Evolutionary conservation across 2,797 vertebrate genomes (phyloP), one percentile per base, ranked within the genome.

Genomic region (Psittacula echo): DNA sequence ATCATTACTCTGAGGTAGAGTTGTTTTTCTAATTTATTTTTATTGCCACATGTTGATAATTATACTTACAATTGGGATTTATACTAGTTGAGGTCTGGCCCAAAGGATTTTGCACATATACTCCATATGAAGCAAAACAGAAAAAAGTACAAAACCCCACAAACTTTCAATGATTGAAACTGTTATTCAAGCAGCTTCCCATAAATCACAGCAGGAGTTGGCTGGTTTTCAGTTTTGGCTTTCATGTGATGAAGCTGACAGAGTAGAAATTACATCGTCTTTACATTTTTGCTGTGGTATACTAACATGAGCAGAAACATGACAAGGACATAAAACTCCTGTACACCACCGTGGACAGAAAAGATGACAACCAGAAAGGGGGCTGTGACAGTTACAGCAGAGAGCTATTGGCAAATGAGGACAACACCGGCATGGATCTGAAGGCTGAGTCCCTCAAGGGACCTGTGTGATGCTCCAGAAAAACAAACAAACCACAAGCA

Each of bases 161-260:
- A 53, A 74, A 6, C 3, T n/a, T 18, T n/a, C 64, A 80, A 30
- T 21, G 54, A n/a, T 3, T 73, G 64, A 76, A 90, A 71, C 34
- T 1, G 3, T 32, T 39, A 29, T 39, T 67, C 19, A 47, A 37
- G 32, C 23, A 58, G 48, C 53, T 56, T 51, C 48, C 80, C 60
- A 42, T 3, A 58, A 13, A 26, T 21, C n/a, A 14, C 1, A 2
- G 4, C 0, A 41, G 65, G 47, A 90, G n/a, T 0, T 44, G 41
- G n/a, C 86, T 51, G 23, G 4, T 73, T 79, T 16, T 37, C 51
- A 42, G 15, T 51, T 77, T 54, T 53, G 50, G 39, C 72, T 74
- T 70, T 27, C 29, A 17, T 0, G 7, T 34, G 70, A 34, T 39
- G 44, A 66, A 51, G 14, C 23, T 41, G 22, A 47, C 81, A 81